Evolutionary conservation across 2,113 vertebrate species (phyloP), one percentile per base, ranked within the genome.

Genomic region (Cryptotis parvus): DNA sequence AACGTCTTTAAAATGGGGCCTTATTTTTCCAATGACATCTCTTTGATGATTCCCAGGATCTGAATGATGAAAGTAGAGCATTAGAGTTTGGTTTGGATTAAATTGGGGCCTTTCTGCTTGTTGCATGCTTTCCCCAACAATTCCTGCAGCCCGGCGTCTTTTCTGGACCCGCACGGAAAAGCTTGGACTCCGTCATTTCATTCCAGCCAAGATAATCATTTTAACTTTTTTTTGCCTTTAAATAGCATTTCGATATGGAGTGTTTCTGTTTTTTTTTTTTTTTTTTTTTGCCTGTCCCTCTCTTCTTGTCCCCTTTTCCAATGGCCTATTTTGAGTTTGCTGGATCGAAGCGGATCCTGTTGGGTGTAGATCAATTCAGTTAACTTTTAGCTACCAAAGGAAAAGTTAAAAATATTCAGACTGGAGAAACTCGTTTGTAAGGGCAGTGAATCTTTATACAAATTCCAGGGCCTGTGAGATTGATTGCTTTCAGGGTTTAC

Each of bases 401-500:
- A 91, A 87, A 87, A 91, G 49, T 86, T 89, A 39, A 61, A 92
- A 86, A 65, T 83, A 69, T 80, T 41, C 33, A 72, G 74, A 85
- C 63, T 66, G 77, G 68, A 92, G 88, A 85, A 94, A 88, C 92
- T 69, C 86, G 93, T 49, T 94, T 85, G 31, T 80, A 90, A 88
- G 76, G 79, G 63, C 35, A 85, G 65, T 70, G 65, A 58, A 72
- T 74, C 75, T 91, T 83, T 90, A 74, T 81, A 74, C 83, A 87
- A 84, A 90, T 93, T 90, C 76, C 70, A 85, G 74, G 90, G 94
- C 83, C 55, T 75, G 41, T 55, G 84, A 93, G 94, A 97, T 84
- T 90, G 94, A 95, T 95, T 92, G 73, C 78, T 93, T 87, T 83
- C 22, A 3, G 37, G 94, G 94, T 96, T 96, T 92, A 70, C 87